Base-by-base conservation (phyloP, 2,797 vertebrate species). In the Trachurus trachurus region DNA sequence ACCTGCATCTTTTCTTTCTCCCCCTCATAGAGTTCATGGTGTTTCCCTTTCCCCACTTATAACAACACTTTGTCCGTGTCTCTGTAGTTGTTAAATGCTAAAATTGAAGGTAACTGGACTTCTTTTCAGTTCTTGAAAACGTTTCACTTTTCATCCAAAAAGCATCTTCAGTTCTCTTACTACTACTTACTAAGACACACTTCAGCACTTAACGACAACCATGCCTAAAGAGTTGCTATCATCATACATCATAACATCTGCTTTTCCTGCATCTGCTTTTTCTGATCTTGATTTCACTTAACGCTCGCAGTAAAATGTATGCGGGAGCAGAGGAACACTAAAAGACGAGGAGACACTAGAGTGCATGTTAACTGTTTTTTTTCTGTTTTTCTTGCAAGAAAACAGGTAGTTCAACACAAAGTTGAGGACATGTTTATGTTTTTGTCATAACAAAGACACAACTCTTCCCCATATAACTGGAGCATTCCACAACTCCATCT, bases 371-470 rank as follows among this genome's bases (percentile, higher is more conserved):
- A 6, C 31, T 5, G 31, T 19, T 17, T 8, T 21, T 58, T 49
- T 4, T 5, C 10, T n/a, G 2, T 66, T 42, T 73, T 80, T 60
- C n/a, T 72, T 78, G 67, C 52, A 63, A 64, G 45, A 63, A 77
- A 82, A 21, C 19, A 19, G 45, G 37, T 54, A 9, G 22, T 76
- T 56, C 10, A 29, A 58, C 29, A 47, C 9, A 31, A 9, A 63
- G 65, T 70, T 63, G 17, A 59, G 63, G 67, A 74, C 12, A 42
- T 76, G 58, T 70, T 83, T 65, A 62, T 76, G 74, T 78, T 72
- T 66, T 82, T 50, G 39, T 68, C 40, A 12, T 9, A 47, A 70
- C 66, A 85, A 71, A 81, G 68, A 71, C 61, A n/a, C 6, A 42
- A 68, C 26, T 60, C 50, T 44, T 54, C 26, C 45, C 2, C 44